Conservation (phyloP, 1,140 invertebrate genomes). For the Hypothenemus hampei region DNA sequence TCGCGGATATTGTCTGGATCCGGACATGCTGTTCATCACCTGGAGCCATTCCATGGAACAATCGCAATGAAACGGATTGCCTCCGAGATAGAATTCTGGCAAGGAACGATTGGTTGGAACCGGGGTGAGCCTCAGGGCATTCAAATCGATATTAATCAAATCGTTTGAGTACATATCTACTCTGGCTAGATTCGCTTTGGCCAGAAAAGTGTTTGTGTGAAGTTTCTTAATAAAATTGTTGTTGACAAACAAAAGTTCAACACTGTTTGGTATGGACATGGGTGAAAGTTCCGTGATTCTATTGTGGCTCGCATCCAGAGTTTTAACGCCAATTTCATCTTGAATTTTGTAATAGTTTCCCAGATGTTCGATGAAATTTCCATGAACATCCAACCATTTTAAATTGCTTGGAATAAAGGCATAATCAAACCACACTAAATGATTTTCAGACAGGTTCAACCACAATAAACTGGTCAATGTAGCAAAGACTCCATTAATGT, state of each 20-base stretch:
- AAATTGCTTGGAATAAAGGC: slow-evolving; percentile 80
- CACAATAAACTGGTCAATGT: slow-evolving; percentile 73
- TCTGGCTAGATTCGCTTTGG: slow-evolving; percentile 75
- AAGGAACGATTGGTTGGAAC: slow-evolving; percentile 63
- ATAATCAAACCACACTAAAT: slow-evolving; percentile 87
- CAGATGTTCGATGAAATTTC: slow-evolving; percentile 79
- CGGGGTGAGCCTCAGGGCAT: slow-evolving; percentile 68
- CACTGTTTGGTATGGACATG: slow-evolving; percentile 80
- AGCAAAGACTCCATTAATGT: slow-evolving; percentile 81
- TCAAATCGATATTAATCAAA: slow-evolving; percentile 73
- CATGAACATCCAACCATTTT: slow-evolving; percentile 86
- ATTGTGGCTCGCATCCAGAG: slow-evolving; percentile 83
- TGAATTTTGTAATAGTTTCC: slow-evolving; percentile 82
- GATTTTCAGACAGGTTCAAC: slow-evolving; percentile 87
- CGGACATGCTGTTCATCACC: slow-evolving; percentile 77
- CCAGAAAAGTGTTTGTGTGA: slow-evolving; percentile 76
- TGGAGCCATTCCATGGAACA: slow-evolving; percentile 91
- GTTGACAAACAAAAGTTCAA: slow-evolving; percentile 83
- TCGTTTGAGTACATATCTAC: slow-evolving; percentile 88
- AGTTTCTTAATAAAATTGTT: slow-evolving; percentile 80
- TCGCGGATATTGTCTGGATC: slow-evolving; percentile 71
- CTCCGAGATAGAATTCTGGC: slow-evolving; percentile 82
- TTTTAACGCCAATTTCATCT: slow-evolving; percentile 72
- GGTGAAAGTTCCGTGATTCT: slow-evolving; percentile 72
- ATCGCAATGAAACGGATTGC: slow-evolving; percentile 87